Percentiles rank a stretch among this genome's conserved stretches.
phyloP scores from a whole-genome alignment of 2,797 vertebrate species.

The Labeo calbasu region DNA sequence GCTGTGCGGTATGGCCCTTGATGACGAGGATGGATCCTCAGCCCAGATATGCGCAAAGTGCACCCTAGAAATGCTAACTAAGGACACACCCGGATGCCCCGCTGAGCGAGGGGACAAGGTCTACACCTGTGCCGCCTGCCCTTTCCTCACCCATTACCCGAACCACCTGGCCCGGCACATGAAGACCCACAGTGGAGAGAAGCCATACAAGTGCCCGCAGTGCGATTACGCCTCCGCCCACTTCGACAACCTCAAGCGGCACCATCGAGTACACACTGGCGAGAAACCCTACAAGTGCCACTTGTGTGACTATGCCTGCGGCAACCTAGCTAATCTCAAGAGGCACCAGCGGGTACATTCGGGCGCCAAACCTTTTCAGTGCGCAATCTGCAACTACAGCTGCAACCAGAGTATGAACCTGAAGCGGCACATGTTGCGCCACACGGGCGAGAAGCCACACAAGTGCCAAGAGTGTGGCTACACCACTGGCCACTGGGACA shows the following conservation, averaged over 20 bases:
- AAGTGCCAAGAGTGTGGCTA: constrained; percentile 92
- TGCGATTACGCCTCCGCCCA: constrained; percentile 95
- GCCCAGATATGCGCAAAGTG: constrained; percentile 90
- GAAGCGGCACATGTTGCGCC: constrained; percentile 96
- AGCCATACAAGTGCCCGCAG: constrained; percentile 93
- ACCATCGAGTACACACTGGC: constrained; percentile 94
- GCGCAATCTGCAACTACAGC: constrained; percentile 92
- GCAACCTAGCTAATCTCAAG: constrained; percentile 97
- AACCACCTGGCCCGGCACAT: constrained; percentile 98
- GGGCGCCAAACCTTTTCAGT: constrained; percentile 95
- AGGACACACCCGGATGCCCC: constrained; percentile 75
- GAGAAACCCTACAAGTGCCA: constrained; percentile 98
- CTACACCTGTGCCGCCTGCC: constrained; percentile 90
- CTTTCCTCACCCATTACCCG: constrained; percentile 94
- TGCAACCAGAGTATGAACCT: constrained; percentile 99
- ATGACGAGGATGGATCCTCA: constrained; percentile 86
- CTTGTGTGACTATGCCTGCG: constrained; percentile 94
- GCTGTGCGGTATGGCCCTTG: constrained; percentile 88
- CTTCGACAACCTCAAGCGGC: constrained; percentile 96
- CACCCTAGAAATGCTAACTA: constrained; percentile 86
- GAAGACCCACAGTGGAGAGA: constrained; percentile 98
- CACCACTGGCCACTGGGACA: constrained; percentile 98
- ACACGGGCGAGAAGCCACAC: constrained; percentile 95
- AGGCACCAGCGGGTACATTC: constrained; percentile 95
- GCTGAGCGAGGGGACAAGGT: constrained; percentile 85